These are phyloP conservation scores for Globodera ellingtonae DNA, from an alignment of 1,140 invertebrate species.

Conservation along the genomic window DNA sequence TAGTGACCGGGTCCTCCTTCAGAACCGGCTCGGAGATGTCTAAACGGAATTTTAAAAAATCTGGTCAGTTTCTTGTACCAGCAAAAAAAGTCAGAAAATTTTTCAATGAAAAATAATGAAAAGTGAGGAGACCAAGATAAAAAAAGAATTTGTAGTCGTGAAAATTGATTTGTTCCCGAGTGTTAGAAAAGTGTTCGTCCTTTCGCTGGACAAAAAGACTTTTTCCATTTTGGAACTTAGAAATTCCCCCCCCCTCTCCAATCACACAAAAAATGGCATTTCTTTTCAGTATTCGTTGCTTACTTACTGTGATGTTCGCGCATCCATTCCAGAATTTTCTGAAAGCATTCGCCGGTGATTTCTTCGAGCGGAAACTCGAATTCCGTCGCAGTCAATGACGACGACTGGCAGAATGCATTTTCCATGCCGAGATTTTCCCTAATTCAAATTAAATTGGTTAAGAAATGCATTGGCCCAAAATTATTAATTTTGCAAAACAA, in stretches of 20 bases:
- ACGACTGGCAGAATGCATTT: background rate
- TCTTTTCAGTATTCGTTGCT: no score
- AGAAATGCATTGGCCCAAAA: no score
- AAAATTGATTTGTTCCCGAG: background rate
- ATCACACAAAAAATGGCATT: background rate
- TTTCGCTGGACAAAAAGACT: slow-evolving; percentile 1
- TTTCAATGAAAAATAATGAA: no score
- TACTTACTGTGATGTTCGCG: slow-evolving; percentile 8
- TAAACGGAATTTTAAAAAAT: background rate
- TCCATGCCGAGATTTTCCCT: slow-evolving; percentile 17
- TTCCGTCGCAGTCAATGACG: no score
- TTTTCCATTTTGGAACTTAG: no score
- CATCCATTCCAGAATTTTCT: slow-evolving; percentile 10
- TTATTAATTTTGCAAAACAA: no score
- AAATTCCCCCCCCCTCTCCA: background rate
- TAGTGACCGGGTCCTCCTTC: slow-evolving; percentile 1
- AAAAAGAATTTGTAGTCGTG: no score
- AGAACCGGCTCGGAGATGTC: background rate
- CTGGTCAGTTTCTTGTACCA: no score
- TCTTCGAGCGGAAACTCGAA: slow-evolving; percentile 27
- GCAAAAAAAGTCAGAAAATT: no score
- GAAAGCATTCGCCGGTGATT: slow-evolving; percentile 13
- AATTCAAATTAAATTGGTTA: no score
- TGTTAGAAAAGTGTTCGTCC: background rate
- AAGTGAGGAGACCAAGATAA: no score